These are phyloP conservation scores for Xiphophorus birchmanni DNA, from an alignment of 2,797 vertebrate genomes.

Conservation along the genomic window DNA sequence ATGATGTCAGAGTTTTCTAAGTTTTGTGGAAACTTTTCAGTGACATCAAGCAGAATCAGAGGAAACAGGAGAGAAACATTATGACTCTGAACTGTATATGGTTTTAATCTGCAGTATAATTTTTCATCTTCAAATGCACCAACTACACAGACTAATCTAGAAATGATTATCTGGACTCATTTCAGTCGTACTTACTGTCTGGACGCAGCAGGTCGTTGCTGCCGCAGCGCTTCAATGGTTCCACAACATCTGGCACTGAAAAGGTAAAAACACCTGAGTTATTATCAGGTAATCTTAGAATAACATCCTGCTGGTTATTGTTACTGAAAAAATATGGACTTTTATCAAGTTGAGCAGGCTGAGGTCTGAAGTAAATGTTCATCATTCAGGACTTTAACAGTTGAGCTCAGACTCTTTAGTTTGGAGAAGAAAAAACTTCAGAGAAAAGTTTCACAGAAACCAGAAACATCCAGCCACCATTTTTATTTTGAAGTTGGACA, in stretches of 20 bases:
- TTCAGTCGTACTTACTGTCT: neutral
- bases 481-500: too few relatives aligned
- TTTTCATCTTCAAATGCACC: neutral
- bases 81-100: neutral
- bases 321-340: neutral
- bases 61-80: neutral
- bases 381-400: neutral
- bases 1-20: neutral
- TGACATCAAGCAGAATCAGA: neutral
- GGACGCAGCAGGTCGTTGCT: neutral
- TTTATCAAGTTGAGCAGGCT: neutral
- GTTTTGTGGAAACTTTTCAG: neutral
- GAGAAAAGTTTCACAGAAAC: neutral
- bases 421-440: neutral
- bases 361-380: neutral
- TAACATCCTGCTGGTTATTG: neutral
- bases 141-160: neutral
- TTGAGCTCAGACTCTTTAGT: neutral
- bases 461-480: too few relatives aligned
- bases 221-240: accelerated
- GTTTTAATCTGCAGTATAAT: neutral
- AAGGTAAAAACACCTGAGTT: neutral
- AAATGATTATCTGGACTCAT: too few relatives aligned
- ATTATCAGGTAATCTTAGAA: neutral
- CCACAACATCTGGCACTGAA: neutral